phyloP scores from a whole-genome alignment of 2,888 invertebrate species.

The Drosophila tanythrix region DNA sequence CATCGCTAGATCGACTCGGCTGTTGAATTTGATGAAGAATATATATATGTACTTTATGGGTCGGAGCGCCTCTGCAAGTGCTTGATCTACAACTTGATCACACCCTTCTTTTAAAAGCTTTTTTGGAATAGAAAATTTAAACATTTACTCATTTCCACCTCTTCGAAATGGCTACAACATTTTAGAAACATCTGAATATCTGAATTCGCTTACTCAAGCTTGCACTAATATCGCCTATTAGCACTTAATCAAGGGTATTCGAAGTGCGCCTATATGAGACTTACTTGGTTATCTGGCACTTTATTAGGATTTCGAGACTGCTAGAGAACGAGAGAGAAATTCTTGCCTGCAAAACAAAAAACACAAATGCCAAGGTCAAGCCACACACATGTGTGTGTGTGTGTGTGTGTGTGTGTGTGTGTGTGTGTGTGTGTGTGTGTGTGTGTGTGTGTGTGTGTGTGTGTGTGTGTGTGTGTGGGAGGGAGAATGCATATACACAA shows the following conservation, averaged over 20 bases:
- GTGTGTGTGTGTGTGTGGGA: constrained; percentile 7
- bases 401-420: neutral
- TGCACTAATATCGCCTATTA: neutral
- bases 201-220: neutral
- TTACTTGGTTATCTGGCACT: neutral
- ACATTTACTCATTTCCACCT: neutral
- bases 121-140: neutral
- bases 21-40: neutral
- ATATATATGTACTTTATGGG: neutral
- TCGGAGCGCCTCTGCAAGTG: neutral
- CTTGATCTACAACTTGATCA: neutral
- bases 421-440: constrained; percentile 15
- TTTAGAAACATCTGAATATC: neutral
- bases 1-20: neutral
- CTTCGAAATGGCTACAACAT: neutral
- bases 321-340: constrained; percentile 15
- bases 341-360: constrained; percentile 23
- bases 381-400: constrained; percentile 21
- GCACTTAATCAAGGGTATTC: neutral
- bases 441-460: neutral
- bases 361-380: constrained; percentile 73
- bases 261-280: neutral
- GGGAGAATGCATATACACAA: constrained; percentile 21
- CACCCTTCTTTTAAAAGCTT: neutral
- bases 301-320: constrained; percentile 37